Conservation (phyloP, 2,888 invertebrate genomes). For the Julus scandinavius region DNA sequence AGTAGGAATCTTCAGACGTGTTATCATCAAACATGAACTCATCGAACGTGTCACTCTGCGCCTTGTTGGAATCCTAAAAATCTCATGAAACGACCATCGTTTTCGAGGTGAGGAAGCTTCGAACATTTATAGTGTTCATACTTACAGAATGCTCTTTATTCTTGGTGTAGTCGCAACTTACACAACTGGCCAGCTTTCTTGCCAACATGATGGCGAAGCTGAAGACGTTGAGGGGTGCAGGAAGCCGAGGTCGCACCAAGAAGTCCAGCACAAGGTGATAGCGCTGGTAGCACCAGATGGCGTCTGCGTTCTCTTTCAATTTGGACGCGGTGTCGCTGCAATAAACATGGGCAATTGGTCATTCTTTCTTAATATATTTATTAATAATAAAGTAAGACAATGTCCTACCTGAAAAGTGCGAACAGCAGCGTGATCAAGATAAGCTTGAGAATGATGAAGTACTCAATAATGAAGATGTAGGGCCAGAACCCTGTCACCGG, state of each 20-base stretch:
- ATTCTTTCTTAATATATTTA: too few relatives aligned
- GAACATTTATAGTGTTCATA: too few relatives aligned
- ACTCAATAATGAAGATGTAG: constrained; percentile 62
- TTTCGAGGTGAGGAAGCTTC: too few relatives aligned
- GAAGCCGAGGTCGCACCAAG: constrained; percentile 63
- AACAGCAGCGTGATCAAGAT: constrained; percentile 65
- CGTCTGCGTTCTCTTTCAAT: constrained; percentile 64
- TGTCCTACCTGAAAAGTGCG: constrained; percentile 64
- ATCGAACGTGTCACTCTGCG: too few relatives aligned
- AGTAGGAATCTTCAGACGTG: too few relatives aligned
- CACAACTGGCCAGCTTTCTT: constrained; percentile 54
- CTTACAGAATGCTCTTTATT: too few relatives aligned
- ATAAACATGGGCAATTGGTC: too few relatives aligned
- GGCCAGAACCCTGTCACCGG: constrained; percentile 57
- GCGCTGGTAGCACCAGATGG: constrained; percentile 65
- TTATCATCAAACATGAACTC: too few relatives aligned
- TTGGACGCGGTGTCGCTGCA: constrained; percentile 62
- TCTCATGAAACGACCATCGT: too few relatives aligned
- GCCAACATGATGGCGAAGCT: constrained; percentile 58
- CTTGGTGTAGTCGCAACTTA: too few relatives aligned
- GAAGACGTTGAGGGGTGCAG: constrained; percentile 64
- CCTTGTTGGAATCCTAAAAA: too few relatives aligned
- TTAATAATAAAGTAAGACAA: too few relatives aligned
- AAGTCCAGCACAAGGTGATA: constrained; percentile 64
- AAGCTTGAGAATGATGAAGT: constrained; percentile 63